Percentiles rank a stretch among this genome's conserved stretches.
These are phyloP conservation scores for Mustela erminea DNA, from an alignment of 2,797 vertebrate genomes.

Conservation along the genomic window DNA sequence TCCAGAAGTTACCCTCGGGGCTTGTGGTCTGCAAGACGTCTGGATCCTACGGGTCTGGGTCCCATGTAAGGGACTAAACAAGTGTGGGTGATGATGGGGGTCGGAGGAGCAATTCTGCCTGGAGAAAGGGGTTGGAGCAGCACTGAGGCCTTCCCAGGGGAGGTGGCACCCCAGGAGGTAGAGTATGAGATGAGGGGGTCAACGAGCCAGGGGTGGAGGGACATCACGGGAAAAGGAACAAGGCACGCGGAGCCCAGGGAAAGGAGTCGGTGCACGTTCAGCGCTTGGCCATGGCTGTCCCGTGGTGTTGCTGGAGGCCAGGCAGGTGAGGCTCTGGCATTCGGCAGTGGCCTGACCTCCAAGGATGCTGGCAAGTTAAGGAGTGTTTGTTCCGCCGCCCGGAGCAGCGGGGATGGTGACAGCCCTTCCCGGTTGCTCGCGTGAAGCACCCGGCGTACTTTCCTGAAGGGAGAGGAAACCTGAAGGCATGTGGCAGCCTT, in stretches of 20 bases:
- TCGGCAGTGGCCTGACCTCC: neutral
- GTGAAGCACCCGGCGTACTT: neutral
- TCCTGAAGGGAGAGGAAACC: neutral
- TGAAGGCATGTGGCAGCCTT: neutral
- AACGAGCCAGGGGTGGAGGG: neutral
- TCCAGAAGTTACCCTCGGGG: neutral
- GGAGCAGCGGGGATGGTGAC: fast-evolving
- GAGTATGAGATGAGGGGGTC: neutral
- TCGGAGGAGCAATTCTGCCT: neutral
- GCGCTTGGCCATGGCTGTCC: fast-evolving
- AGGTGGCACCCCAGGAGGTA: neutral
- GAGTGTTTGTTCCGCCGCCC: neutral
- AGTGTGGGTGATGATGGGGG: neutral
- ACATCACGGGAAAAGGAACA: neutral
- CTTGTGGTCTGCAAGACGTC: neutral
- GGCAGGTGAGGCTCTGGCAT: neutral
- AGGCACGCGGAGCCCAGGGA: fast-evolving
- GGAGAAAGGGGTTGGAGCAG: neutral
- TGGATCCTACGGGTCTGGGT: neutral
- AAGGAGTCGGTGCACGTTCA: fast-evolving
- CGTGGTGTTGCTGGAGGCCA: too few species aligned
- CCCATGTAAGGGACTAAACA: fast-evolving
- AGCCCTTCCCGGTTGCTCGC: fast-evolving
- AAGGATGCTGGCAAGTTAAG: neutral
- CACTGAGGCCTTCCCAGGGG: neutral